phyloP scores from a whole-genome alignment of 2,113 vertebrate genomes.

The Bufo gargarizans region DNA sequence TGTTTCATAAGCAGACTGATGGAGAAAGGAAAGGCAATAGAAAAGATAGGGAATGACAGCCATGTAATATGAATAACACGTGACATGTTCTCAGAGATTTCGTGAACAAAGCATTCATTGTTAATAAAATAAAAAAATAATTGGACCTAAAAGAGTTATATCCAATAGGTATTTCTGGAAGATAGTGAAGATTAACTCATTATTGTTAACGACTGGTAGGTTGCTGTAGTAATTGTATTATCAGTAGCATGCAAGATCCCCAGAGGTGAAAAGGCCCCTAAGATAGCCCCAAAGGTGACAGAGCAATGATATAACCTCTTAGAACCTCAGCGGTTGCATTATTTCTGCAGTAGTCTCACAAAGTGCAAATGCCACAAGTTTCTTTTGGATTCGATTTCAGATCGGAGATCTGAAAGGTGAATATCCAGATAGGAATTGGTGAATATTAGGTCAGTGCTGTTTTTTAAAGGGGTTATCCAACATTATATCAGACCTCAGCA shows the following conservation, averaged over 20 bases:
- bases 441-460: background rate
- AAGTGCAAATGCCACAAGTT: background rate
- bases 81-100: background rate
- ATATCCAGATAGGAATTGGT: background rate
- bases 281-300: background rate
- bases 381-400: background rate
- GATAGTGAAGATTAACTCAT: background rate
- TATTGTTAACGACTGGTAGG: background rate
- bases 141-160: background rate
- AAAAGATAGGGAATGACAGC: background rate
- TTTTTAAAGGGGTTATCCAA: background rate
- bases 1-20: constrained; percentile 12
- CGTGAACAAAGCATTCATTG: background rate
- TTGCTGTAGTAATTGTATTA: background rate
- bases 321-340: background rate
- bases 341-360: background rate
- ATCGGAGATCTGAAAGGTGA: background rate
- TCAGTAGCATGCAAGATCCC: background rate
- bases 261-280: background rate
- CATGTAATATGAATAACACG: background rate
- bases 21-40: background rate
- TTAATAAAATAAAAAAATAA: background rate
- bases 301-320: background rate
- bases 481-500: too few species aligned
- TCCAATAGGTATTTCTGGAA: background rate